Conservation (phyloP, 2,888 invertebrate species). For the Tenodera sinensis region DNA sequence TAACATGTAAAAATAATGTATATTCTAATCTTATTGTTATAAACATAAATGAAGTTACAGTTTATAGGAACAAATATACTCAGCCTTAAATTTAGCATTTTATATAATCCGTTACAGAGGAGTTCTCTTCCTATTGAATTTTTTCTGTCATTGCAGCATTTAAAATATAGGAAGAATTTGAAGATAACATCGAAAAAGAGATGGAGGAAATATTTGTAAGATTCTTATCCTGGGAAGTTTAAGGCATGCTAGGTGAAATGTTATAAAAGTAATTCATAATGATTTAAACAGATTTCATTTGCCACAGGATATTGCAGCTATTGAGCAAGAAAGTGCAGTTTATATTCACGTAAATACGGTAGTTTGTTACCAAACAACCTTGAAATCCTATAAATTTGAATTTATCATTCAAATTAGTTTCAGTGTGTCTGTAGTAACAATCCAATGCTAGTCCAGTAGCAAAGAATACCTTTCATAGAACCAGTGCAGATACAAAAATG, state of each 20-base stretch:
- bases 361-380: background rate
- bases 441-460: background rate
- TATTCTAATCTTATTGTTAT: too few species aligned
- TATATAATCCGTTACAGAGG: background rate
- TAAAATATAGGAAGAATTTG: background rate
- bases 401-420: background rate
- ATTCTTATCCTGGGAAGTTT: background rate
- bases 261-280: too few species aligned
- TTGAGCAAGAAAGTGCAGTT: background rate
- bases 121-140: background rate
- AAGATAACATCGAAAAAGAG: background rate
- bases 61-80: too few species aligned
- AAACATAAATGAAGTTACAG: too few species aligned
- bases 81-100: background rate
- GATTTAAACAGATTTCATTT: background rate
- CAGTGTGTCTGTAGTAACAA: background rate
- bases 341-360: background rate
- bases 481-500: background rate
- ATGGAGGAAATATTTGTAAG: background rate
- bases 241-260: background rate
- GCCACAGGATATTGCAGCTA: background rate
- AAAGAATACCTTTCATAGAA: background rate
- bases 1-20: too few species aligned
- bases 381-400: background rate
- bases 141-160: background rate